phyloP scores from a whole-genome alignment of 2,888 invertebrate species.

The Leucoma salicis region DNA sequence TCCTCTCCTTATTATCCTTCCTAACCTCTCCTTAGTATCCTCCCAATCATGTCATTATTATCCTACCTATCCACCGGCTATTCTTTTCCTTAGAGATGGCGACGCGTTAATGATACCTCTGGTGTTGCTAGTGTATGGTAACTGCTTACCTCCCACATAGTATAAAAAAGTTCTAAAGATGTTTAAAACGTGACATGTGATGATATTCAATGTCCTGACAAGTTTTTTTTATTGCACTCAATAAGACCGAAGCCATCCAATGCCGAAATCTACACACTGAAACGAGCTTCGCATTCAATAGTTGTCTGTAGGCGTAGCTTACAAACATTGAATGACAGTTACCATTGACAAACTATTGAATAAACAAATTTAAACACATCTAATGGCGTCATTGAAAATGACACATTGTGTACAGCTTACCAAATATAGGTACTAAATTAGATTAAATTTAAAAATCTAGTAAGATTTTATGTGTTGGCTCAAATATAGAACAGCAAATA shows the following conservation, averaged over 20 bases:
- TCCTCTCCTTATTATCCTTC: too few species aligned
- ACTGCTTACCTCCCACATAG: too few species aligned
- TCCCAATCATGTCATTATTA: too few species aligned
- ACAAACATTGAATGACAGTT: slow-evolving; percentile 45
- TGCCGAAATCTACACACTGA: slow-evolving; percentile 41
- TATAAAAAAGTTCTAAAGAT: too few species aligned
- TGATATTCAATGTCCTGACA: slow-evolving; percentile 23
- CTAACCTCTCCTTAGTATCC: too few species aligned
- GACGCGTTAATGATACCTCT: too few species aligned
- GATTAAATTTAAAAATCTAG: too few species aligned
- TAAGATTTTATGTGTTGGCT: too few species aligned
- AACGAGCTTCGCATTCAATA: slow-evolving; percentile 42
- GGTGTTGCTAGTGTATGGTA: too few species aligned
- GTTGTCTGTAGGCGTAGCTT: slow-evolving; percentile 45
- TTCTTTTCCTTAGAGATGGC: too few species aligned
- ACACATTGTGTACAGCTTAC: slow-evolving; percentile 25
- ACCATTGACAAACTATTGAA: slow-evolving; percentile 35
- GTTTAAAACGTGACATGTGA: slow-evolving; percentile 19
- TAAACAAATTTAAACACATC: slow-evolving; percentile 32
- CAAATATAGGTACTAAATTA: not conserved
- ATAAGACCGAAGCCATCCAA: slow-evolving; percentile 31
- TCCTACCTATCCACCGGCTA: too few species aligned
- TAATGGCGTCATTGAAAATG: slow-evolving; percentile 28
- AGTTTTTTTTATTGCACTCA: slow-evolving; percentile 18
- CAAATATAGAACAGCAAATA: too few species aligned